Base-by-base conservation (phyloP, 1,140 invertebrate species). In the Brachionus plicatilis region DNA sequence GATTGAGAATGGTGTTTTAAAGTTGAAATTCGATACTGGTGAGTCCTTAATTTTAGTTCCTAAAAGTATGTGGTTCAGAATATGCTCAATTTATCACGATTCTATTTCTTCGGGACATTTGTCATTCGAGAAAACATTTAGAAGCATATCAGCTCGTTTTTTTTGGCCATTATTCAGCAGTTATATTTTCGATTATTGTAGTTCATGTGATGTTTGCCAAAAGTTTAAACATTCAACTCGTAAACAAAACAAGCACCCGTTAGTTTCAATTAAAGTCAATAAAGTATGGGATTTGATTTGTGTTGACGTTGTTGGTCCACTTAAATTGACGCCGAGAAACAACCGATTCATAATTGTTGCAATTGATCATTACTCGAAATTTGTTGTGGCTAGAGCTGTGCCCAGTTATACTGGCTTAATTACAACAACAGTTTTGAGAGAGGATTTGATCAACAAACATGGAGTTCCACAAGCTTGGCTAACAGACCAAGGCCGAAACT, bases 401-500 rank as follows among this genome's bases (percentile, higher is more conserved):
- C 14, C 27, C 29, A 37, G 33, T 37, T 70, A n/a, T 37, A 68
- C 66, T 33, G 66, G 5, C n/a, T 14, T 27, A 17, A 45, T 17
- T 24, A 47, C 20, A 47, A 20, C 45, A 8, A 12, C 37, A n/a
- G n/a, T 76, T 24, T 20, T 76, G n/a, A 47, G 45, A 29, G 43
- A 85, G 50, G 65, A 86, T 33, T 68, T 86, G 29, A 76, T 86
- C 29, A 84, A 60, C 24, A 65, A 68, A 66, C 84, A 79, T 85
- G 85, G 86, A 56, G 68, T 76, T 20, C 84, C 84, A 33, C 3
- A 41, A 33, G 43, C 85, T 14, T 60, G 86, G 27, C 84, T 84
- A 33, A 60, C 53, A 24, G 85, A 86, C 45, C 83, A 85, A 76
- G 85, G 85, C 14, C 85, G 47, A 43, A 84, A 86, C 56, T 86